Conservation (phyloP, 2,888 invertebrate genomes). For the Oxyteleia sp. region DNA sequence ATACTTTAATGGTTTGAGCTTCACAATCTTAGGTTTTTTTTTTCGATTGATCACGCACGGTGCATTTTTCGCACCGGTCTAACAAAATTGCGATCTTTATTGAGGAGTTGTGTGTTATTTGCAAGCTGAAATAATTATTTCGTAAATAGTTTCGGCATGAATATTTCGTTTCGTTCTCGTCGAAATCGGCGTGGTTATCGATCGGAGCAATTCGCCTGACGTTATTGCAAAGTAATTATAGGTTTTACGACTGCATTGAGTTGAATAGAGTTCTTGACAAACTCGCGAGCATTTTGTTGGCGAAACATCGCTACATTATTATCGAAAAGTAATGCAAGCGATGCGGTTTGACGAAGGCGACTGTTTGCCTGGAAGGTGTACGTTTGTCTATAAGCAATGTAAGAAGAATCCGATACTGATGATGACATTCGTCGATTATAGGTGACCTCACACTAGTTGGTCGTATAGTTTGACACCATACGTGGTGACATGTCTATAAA, state of each 20-base stretch:
- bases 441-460: conserved; percentile 41
- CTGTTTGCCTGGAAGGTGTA: background rate
- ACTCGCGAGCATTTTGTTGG: conserved; percentile 34
- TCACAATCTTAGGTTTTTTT: background rate
- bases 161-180: conserved; percentile 16
- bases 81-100: too few species aligned
- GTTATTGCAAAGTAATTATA: conserved; percentile 28
- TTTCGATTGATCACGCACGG: too few species aligned
- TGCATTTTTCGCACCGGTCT: too few species aligned
- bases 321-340: conserved; percentile 36
- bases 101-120: conserved; percentile 2
- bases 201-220: conserved; percentile 23
- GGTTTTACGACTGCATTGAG: conserved; percentile 23
- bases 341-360: background rate
- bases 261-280: conserved; percentile 20
- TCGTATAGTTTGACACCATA: conserved; percentile 32
- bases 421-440: conserved; percentile 50
- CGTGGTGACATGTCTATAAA: conserved; percentile 44
- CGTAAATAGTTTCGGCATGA: background rate
- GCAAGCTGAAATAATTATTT: conserved; percentile 2
- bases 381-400: conserved; percentile 27
- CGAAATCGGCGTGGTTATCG: conserved; percentile 20
- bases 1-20: too few species aligned
- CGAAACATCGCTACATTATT: conserved; percentile 16
- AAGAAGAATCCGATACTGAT: conserved; percentile 4